Evolutionary conservation across 2,113 vertebrate species (phyloP), one percentile per base, ranked within the genome.

Genomic region (Condylura cristata): DNA sequence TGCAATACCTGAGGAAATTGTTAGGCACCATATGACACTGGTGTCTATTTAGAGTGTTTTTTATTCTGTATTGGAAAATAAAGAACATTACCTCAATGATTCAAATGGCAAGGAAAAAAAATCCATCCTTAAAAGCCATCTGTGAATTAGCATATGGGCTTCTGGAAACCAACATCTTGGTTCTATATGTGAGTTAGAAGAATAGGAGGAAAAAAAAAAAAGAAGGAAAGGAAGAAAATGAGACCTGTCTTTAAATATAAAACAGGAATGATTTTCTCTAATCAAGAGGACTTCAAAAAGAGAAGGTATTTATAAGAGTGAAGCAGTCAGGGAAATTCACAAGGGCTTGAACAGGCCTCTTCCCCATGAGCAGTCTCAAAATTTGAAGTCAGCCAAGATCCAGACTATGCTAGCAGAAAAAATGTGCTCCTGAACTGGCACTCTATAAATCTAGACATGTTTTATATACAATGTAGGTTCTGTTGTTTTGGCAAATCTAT

Each of bases 41-140:
- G 39, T 39, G 37, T 93, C 91, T 85, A 18, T 78, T 82, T 72
- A 91, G 80, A 74, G 30, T 63, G 30, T 46, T 93, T 89, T 86
- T 86, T 88, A 88, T 61, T 93, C 87, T 94, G 63, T 94, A 90
- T 79, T 92, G 86, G 75, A 97, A 97, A 97, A 86, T 87, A 95
- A 97, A 93, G 20, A 56, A 95, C 20, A 80, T 83, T 94, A 94
- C 56, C 72, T 93, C 87, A 95, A 85, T 86, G 66, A 72, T 24
- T 92, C 68, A 91, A 86, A 94, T 68, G 37, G 34, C 11, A 93
- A 63, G 60, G 0, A 34, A 60, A 84, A 60, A 66, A 86, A 65
- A 46, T 39, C 34, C 34, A 76, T 63, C 26, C 30, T 58, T 84
- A 39, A 70, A 91, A 94, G 13, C 75, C 86, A 85, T 95, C 94